phyloP scores from a whole-genome alignment of 2,888 invertebrate genomes.

The Platycheirus albimanus region DNA sequence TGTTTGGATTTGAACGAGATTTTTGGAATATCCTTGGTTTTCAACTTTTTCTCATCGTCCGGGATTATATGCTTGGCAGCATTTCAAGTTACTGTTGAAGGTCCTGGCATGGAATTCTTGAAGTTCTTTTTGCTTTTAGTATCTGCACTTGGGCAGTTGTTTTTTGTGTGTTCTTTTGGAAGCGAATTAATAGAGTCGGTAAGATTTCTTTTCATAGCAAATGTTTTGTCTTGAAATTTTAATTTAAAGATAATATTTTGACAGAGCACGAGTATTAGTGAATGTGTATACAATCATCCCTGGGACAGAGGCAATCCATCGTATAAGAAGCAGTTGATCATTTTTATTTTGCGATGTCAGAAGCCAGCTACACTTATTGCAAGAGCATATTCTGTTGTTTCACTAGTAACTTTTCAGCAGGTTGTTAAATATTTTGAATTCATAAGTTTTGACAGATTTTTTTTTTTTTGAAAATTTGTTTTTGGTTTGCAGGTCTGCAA shows the following conservation, averaged over 20 bases:
- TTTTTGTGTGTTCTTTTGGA: conserved; percentile 75
- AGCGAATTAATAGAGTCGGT: conserved; percentile 72
- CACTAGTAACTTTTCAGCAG: conserved; percentile 77
- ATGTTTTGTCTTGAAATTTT: no score
- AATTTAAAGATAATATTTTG: neutral
- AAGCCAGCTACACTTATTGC: conserved; percentile 76
- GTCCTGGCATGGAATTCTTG: conserved; percentile 67
- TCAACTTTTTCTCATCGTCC: conserved; percentile 71
- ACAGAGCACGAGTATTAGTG: conserved; percentile 76
- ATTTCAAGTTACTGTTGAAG: conserved; percentile 73
- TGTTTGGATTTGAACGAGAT: conserved; percentile 67
- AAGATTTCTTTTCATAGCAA: no score
- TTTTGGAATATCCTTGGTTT: conserved; percentile 71
- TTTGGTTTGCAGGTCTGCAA: conserved; percentile 75
- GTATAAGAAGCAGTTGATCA: conserved; percentile 77
- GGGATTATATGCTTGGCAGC: conserved; percentile 73
- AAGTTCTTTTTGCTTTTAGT: conserved; percentile 72
- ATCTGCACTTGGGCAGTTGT: conserved; percentile 73
- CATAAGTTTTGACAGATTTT: no score
- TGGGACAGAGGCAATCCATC: conserved; percentile 77
- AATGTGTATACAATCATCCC: conserved; percentile 76
- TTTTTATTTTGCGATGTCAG: conserved; percentile 77
- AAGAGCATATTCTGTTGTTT: conserved; percentile 76
- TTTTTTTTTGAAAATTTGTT: neutral
- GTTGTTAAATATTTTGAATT: no score